Conservation (phyloP, 2,113 vertebrate genomes). For the Galeopterus variegatus region DNA sequence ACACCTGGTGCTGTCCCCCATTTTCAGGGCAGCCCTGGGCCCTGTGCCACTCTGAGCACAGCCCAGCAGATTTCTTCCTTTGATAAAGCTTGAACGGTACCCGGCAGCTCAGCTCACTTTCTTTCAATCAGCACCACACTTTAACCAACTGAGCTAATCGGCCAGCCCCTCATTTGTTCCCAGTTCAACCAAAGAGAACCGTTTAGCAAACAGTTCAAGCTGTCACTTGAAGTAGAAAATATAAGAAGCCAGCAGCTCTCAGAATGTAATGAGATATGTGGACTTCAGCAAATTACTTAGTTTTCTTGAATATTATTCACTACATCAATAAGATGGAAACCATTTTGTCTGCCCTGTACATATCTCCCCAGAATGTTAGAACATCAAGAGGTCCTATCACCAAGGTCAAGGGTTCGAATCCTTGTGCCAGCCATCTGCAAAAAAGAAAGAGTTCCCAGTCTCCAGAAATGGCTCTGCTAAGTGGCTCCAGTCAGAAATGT, state of each 20-base stretch:
- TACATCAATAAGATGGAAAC: not conserved
- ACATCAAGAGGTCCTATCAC: not conserved
- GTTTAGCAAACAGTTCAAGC: not conserved
- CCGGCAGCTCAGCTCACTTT: no score
- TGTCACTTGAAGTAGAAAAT: not conserved
- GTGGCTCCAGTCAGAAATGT: not conserved
- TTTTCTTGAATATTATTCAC: conserved; percentile 53
- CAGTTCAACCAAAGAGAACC: not conserved
- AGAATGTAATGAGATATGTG: not conserved
- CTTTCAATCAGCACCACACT: no score
- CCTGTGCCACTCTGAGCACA: no score
- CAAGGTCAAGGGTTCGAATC: no score
- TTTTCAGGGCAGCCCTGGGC: no score
- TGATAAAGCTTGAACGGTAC: no score
- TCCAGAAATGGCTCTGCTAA: not conserved
- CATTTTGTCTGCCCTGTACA: not conserved
- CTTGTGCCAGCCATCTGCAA: no score
- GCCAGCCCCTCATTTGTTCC: not conserved
- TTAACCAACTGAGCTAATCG: no score
- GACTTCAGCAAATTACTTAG: not conserved
- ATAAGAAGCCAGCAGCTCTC: not conserved
- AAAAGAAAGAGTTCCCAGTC: not conserved
- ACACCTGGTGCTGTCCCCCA: no score
- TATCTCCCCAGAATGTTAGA: not conserved
- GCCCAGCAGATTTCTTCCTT: no score